Evolutionary conservation across 1,140 invertebrate species (phyloP), one percentile per base, ranked within the genome.

Genomic region (Plutomurus gul): DNA sequence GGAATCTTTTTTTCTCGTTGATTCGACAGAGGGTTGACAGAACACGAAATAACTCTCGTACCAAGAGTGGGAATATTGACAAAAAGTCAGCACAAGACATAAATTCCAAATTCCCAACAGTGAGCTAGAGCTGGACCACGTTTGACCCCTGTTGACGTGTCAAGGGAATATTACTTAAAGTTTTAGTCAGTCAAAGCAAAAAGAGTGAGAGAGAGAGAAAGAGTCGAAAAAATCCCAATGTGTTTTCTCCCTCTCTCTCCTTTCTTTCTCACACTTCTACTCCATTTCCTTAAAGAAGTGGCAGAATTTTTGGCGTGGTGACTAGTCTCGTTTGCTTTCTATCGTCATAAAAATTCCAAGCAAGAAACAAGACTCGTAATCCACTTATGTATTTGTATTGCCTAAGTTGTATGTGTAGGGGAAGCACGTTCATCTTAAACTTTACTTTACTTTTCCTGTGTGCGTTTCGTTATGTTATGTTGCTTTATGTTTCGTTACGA

Each of bases 331-430:
- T 49, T 49, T 49, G 46, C 51, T 65, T 65, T 65, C 56, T 65
- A 27, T 65, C 56, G 56, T 65, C 56, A 65, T 65, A 65, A 65
- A 65, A 65, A 65, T 65, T 65, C 56, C 27, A n/a, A 27, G 27
- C 25, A 65, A 65, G 56, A 65, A 65, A 65, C 56, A 65, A 65
- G 56, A 65, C 56, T 65, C 13, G 56, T 65, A 65, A 65, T 65
- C 56, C 56, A 65, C 56, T 65, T 65, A 65, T 65, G 56, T 65
- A 65, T 65, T 65, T 65, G 56, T 65, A 65, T 65, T 65, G 56
- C 27, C 56, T 65, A 65, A 65, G 56, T 65, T 65, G 56, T 65
- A 30, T 65, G 36, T 65, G 56, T 65, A 65, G 27, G 56, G 56
- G 56, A 65, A 65, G 56, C 56, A 65, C 56, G 56, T 65, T 65